Evolutionary conservation across 2,797 vertebrate genomes (phyloP).

Genomic region (Cercopithecus diana): DNA sequence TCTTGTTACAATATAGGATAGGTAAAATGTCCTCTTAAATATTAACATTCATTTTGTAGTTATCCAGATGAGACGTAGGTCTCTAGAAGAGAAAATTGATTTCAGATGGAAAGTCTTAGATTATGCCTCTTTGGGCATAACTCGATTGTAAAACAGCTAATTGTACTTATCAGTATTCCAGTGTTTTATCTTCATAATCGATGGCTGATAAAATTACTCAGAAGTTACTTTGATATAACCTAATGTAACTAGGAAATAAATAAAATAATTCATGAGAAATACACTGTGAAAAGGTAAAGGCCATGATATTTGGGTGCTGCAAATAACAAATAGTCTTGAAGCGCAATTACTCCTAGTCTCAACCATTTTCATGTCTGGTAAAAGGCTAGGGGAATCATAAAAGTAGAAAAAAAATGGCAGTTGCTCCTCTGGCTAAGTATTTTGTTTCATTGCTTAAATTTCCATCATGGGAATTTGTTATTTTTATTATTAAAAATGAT

Average conservation of each 20-base stretch:
- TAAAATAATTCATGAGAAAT: background rate
- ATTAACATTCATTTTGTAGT: background rate
- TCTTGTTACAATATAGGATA: background rate
- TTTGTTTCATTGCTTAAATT: slow-evolving; percentile 42
- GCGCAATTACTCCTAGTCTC: background rate
- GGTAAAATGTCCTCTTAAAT: background rate
- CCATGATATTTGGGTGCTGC: background rate
- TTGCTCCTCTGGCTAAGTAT: background rate
- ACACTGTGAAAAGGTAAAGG: background rate
- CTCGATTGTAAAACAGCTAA: background rate
- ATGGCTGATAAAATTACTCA: background rate
- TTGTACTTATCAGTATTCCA: background rate
- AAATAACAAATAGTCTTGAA: background rate
- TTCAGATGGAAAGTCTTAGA: background rate
- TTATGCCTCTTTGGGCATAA: background rate
- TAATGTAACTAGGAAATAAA: background rate
- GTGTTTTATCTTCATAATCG: background rate
- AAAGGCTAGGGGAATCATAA: background rate
- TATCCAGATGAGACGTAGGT: background rate
- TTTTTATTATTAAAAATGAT: slow-evolving; percentile 23
- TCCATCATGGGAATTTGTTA: slow-evolving; percentile 20
- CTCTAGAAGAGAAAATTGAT: background rate
- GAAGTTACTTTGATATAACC: background rate
- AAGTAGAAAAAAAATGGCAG: background rate
- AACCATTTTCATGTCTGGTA: background rate